Evolutionary conservation across 2,797 vertebrate species (phyloP).

Genomic region (Peromyscus attwateri): DNA sequence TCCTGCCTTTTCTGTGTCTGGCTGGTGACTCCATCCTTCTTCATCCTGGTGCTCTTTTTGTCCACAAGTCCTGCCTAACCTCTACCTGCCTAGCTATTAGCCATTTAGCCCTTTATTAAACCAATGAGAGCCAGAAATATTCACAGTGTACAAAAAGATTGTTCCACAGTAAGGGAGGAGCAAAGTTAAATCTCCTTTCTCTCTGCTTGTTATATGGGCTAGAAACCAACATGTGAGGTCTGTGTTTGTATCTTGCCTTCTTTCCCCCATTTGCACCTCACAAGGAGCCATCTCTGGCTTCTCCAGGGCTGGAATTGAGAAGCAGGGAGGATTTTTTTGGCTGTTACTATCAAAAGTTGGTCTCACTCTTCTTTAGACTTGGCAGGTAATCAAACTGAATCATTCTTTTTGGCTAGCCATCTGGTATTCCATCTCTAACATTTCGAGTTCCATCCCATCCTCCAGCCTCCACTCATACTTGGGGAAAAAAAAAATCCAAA

Average conservation of each 20-base stretch:
- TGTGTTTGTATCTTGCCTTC: not conserved
- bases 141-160: not conserved
- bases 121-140: not conserved
- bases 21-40: too few relatives aligned
- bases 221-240: not conserved
- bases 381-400: slow-evolving; percentile 22
- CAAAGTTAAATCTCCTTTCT: slow-evolving; percentile 16
- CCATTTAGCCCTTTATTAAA: not conserved
- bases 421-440: slow-evolving; percentile 18
- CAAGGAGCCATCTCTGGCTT: not conserved
- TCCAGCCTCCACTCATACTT: slow-evolving; percentile 19
- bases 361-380: not conserved
- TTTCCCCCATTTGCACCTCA: fast-evolving
- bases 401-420: slow-evolving; percentile 35
- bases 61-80: not conserved
- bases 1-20: not conserved
- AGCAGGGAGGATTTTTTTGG: not conserved
- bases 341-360: not conserved
- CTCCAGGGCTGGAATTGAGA: not conserved
- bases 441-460: not conserved
- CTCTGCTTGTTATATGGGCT: not conserved
- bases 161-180: not conserved
- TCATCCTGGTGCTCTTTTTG: not conserved
- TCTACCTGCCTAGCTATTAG: not conserved
- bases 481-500: slow-evolving; percentile 58